Evolutionary conservation across 2,113 vertebrate genomes (phyloP), one percentile per base, ranked within the genome.

Genomic region (Nycticryphes semicollaris): DNA sequence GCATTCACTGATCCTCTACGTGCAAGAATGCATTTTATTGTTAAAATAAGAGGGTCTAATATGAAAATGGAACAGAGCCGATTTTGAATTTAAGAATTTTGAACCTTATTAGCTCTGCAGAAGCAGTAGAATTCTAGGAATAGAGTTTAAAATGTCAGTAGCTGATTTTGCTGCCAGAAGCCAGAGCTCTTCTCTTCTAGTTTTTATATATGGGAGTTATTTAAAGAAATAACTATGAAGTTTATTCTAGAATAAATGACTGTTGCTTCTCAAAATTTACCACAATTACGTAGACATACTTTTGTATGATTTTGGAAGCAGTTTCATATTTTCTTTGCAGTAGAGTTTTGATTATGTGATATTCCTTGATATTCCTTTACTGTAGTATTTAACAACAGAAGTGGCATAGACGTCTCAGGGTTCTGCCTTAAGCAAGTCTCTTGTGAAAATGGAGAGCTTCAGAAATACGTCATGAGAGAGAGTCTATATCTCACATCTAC

Each of bases 401-500:
- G 96, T 97, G 80, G 97, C 96, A 84, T 97, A 94, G n/a, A 97
- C 96, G 60, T 96, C 93, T 93, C 97, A 98, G 94, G 94, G 98
- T 84, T 94, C 94, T 93, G 97, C 94, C 33, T 97, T 98, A 87
- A 97, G 96, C 47, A 97, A 97, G 37, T 98, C 95, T 74, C 64
- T 98, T 85, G 84, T 97, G 91, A 97, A 98, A 95, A 97, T 98
- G 93, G 97, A 70, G 98, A 98, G 37, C 96, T 98, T 83, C 93
- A 97, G 41, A 98, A 98, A 81, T 96, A 24, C 95, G 96, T 73
- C 78, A 68, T 78, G 97, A 98, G 67, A 97, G 96, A n/a, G n/a
- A 84, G 89, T 95, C 41, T 87, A 62, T 97, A 98, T 93, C 95
- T 98, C 89, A 96, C 98, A 85, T 98, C 97, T 74, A 96, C 97